These are phyloP conservation scores for Drepana arcuata DNA, from an alignment of 1,140 invertebrate species.

Conservation along the genomic window DNA sequence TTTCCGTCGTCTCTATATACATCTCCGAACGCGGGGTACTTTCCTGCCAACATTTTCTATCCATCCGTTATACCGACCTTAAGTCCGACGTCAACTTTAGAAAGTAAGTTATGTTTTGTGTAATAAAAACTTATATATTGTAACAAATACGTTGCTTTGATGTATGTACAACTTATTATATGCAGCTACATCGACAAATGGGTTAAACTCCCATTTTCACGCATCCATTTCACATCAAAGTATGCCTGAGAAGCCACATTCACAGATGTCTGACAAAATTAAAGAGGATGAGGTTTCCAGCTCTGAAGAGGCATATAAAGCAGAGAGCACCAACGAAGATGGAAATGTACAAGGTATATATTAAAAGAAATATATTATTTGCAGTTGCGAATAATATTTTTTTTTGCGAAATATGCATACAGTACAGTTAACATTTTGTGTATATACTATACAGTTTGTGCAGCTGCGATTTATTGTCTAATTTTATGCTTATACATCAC, in stretches of 20 bases:
- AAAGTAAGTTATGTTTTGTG: constrained; percentile 12
- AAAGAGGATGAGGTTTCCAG: constrained; percentile 85
- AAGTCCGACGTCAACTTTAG: constrained; percentile 11
- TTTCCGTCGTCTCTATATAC: constrained; percentile 42
- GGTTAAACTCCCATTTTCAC: constrained; percentile 11
- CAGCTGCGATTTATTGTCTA: too few species aligned
- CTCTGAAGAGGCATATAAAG: constrained; percentile 75
- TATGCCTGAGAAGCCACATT: constrained; percentile 27
- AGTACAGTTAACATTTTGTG: too few species aligned
- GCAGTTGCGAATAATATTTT: too few species aligned
- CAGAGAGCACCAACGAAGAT: constrained; percentile 21
- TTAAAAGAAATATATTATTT: too few species aligned
- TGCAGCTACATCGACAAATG: constrained; percentile 13
- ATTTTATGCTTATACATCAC: too few species aligned
- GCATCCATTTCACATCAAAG: background rate
- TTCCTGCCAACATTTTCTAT: constrained; percentile 49
- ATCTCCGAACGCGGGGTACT: constrained; percentile 36
- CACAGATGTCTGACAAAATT: constrained; percentile 32
- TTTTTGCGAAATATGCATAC: too few species aligned
- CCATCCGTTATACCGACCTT: constrained; percentile 31
- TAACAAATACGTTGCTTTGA: background rate
- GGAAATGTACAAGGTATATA: too few species aligned
- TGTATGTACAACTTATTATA: constrained; percentile 3
- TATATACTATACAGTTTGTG: too few species aligned
- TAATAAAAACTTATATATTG: background rate